Conservation (phyloP, 2,113 vertebrate species). For the Saimiri boliviensis region DNA sequence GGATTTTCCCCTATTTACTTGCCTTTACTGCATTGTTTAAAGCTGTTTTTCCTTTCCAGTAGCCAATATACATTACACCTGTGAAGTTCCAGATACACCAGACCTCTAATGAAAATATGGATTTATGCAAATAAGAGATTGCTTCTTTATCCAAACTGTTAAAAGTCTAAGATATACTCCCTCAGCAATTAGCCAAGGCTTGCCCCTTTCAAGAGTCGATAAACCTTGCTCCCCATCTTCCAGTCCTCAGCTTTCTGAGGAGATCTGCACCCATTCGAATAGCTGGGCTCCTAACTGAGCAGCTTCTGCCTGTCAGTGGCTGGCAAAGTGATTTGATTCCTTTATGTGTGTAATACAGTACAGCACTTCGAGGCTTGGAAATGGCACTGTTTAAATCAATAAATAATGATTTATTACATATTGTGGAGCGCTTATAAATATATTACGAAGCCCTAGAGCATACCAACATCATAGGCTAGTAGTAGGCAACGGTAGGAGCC, state of each 20-base stretch:
- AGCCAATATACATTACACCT: neutral
- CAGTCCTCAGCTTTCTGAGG: neutral
- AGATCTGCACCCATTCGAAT: slow-evolving; percentile 42
- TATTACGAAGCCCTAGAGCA: slow-evolving; percentile 67
- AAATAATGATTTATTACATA: slow-evolving; percentile 67
- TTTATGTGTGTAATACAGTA: slow-evolving; percentile 60
- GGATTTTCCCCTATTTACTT: neutral
- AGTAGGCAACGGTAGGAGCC: neutral
- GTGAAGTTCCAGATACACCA: neutral
- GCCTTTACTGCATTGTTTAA: neutral
- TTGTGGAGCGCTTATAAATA: slow-evolving; percentile 69
- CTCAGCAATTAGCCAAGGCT: neutral
- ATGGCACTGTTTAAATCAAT: slow-evolving; percentile 75
- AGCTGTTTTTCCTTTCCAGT: slow-evolving; percentile 29
- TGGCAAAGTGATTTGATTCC: slow-evolving; percentile 43
- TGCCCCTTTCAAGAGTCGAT: neutral
- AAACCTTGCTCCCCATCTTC: neutral
- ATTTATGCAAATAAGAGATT: slow-evolving; percentile 26
- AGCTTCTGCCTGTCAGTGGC: slow-evolving; percentile 27
- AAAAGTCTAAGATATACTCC: neutral
- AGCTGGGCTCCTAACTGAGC: neutral
- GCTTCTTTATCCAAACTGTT: neutral
- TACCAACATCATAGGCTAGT: neutral
- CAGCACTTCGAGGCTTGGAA: slow-evolving; percentile 71
- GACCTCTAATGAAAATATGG: neutral